Evolutionary conservation across 1,140 invertebrate genomes (phyloP).

Genomic region (Scaptomyza montana): DNA sequence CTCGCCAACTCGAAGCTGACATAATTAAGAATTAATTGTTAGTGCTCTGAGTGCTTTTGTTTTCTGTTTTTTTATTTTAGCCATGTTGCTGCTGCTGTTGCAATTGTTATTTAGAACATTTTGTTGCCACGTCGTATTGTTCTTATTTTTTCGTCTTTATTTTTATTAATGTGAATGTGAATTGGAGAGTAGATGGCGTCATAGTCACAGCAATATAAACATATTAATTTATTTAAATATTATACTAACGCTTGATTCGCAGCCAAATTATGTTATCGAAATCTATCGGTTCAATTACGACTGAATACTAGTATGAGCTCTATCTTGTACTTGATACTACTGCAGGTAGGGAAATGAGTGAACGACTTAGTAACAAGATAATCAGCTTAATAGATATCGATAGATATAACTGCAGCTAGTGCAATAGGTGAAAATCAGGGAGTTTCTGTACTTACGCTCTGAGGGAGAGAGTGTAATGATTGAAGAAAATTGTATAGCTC

Average conservation of each 20-base stretch:
- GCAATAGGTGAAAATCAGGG: too few species aligned
- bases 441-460: too few species aligned
- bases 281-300: not conserved
- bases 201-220: not conserved
- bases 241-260: not conserved
- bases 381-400: too few species aligned
- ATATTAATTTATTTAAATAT: not conserved
- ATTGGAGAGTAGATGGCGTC: conserved; percentile 36
- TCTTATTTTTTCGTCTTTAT: conserved; percentile 1
- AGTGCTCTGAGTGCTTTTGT: conserved; percentile 14
- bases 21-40: conserved; percentile 36
- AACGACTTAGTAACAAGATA: too few species aligned
- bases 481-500: too few species aligned
- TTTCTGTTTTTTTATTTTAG: conserved; percentile 2
- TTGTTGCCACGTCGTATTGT: not conserved
- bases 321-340: too few species aligned
- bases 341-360: too few species aligned
- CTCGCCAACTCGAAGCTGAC: conserved; percentile 1
- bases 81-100: conserved; percentile 6
- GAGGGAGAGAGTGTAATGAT: too few species aligned
- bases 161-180: not conserved
- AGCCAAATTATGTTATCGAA: not conserved
- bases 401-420: too few species aligned
- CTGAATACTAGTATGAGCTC: too few species aligned
- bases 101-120: not conserved